A percentile compares a stretch with the other conserved stretches of the same genome.
Evolutionary conservation across 2,797 vertebrate genomes (phyloP).

Genomic region (Liasis olivaceus): DNA sequence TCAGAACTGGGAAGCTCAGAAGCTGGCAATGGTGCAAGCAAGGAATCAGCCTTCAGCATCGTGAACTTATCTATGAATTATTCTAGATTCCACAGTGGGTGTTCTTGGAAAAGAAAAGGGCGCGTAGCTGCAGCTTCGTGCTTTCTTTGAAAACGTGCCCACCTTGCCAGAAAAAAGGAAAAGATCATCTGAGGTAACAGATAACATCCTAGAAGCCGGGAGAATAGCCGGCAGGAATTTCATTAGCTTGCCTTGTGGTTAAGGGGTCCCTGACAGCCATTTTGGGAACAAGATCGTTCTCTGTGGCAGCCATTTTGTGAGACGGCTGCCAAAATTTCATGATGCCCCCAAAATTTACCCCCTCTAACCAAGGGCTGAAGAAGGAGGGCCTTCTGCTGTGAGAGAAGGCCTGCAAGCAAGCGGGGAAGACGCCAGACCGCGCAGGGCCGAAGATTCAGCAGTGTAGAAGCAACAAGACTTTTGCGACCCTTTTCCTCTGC

Average conservation of each 20-base stretch:
- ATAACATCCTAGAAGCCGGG: not conserved
- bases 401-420: not conserved
- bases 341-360: accelerated
- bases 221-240: not conserved
- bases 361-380: not conserved
- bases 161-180: not conserved
- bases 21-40: not conserved
- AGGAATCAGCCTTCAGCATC: too few relatives aligned
- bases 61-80: too few relatives aligned
- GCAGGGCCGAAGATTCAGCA: not conserved
- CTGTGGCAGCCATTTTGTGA: not conserved
- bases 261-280: not conserved
- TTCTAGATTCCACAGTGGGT: not conserved
- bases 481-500: not conserved
- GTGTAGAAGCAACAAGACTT: not conserved
- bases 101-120: not conserved
- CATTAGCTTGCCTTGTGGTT: not conserved
- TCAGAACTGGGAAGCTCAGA: not conserved
- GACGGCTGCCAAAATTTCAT: not conserved
- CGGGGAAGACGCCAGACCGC: too few relatives aligned
- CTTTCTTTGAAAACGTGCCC: not conserved
- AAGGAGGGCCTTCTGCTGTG: too few relatives aligned
- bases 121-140: not conserved
- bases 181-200: not conserved
- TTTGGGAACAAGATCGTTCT: not conserved